phyloP scores from a whole-genome alignment of 2,113 vertebrate genomes.

The Oryzias melastigma region DNA sequence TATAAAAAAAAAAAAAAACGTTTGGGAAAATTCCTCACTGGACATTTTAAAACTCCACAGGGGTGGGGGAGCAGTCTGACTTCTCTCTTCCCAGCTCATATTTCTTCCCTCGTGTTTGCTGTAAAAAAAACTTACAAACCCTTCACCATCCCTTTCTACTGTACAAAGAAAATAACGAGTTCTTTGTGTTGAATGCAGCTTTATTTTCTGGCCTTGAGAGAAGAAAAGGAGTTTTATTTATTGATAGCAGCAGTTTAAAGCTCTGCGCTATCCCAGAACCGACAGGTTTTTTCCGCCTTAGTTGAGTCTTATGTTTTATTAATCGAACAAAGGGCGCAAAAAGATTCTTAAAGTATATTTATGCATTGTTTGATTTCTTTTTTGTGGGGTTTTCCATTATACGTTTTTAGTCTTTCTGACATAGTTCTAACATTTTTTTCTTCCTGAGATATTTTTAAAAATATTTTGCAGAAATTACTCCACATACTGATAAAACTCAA shows the following conservation, averaged over 20 bases:
- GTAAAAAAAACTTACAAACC: constrained; percentile 19
- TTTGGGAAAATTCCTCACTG: constrained; percentile 1
- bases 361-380: too few relatives aligned
- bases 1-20: neutral
- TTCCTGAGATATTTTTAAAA: too few relatives aligned
- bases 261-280: constrained; percentile 29
- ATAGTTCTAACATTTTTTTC: too few relatives aligned
- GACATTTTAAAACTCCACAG: constrained; percentile 11
- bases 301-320: too few relatives aligned
- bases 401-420: too few relatives aligned
- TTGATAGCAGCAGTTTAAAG: constrained; percentile 51
- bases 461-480: too few relatives aligned
- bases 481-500: too few relatives aligned
- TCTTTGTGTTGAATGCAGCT: constrained; percentile 37
- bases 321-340: too few relatives aligned
- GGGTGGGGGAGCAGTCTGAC: constrained; percentile 16
- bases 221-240: constrained; percentile 38
- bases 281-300: constrained; percentile 12
- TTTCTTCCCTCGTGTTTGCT: constrained; percentile 26
- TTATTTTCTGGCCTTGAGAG: constrained; percentile 30
- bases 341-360: too few relatives aligned
- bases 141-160: constrained; percentile 17
- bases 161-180: constrained; percentile 38
- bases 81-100: constrained; percentile 23
- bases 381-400: too few relatives aligned